Percentiles rank a stretch among this genome's conserved stretches.
These are phyloP conservation scores for Embidobia sp. DNA, from an alignment of 2,888 invertebrate species.

Conservation along the genomic window DNA sequence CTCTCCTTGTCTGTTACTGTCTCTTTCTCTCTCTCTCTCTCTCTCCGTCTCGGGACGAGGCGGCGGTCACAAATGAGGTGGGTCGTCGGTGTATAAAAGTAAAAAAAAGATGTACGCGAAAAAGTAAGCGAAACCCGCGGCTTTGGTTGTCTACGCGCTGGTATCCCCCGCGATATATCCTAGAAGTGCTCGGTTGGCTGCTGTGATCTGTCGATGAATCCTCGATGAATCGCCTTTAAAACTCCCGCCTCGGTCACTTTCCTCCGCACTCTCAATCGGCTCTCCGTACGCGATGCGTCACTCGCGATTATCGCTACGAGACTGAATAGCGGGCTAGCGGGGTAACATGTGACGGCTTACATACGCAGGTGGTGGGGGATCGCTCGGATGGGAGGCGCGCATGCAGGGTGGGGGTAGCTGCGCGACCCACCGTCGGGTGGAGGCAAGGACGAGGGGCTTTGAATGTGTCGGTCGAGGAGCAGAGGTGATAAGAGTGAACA, in stretches of 20 bases:
- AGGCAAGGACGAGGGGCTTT: constrained; percentile 44
- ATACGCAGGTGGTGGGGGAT: constrained; percentile 70
- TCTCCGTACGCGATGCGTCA: constrained; percentile 66
- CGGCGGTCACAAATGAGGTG: constrained; percentile 37
- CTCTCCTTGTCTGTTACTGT: constrained; percentile 1
- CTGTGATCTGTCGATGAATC: constrained; percentile 15
- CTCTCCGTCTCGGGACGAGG: constrained; percentile 1
- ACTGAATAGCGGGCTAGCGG: constrained; percentile 78
- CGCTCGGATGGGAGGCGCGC: constrained; percentile 18
- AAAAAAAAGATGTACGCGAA: constrained; percentile 63
- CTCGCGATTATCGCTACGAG: constrained; percentile 79
- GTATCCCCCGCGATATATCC: constrained; percentile 14
- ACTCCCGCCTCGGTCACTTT: constrained; percentile 54
- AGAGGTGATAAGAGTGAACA: constrained; percentile 54
- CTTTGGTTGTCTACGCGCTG: constrained; percentile 3
- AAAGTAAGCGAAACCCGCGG: constrained; percentile 53
- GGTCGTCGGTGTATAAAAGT: constrained; percentile 58
- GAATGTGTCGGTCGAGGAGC: constrained; percentile 44
- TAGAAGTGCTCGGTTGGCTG: constrained; percentile 5
- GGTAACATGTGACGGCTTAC: constrained; percentile 80
- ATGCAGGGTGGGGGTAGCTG: constrained; percentile 7
- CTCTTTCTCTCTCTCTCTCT: neutral
- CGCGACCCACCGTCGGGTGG: constrained; percentile 22
- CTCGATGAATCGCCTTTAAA: constrained; percentile 31
- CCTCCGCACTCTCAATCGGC: constrained; percentile 59